phyloP scores from a whole-genome alignment of 2,797 vertebrate genomes.

The Diplodus sargus region DNA sequence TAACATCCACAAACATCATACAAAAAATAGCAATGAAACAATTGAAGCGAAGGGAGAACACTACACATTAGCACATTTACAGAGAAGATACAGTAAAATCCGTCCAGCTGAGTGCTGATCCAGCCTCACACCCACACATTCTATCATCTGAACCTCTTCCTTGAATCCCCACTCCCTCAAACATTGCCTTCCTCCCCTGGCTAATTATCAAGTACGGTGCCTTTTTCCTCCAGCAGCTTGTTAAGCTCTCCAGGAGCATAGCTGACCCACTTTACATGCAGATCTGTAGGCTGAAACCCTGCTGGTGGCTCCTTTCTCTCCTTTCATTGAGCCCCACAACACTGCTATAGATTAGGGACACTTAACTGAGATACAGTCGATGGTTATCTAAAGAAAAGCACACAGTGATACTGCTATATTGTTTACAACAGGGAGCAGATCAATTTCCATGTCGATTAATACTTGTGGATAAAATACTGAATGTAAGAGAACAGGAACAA shows the following conservation, averaged over 20 bases:
- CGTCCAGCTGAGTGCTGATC: conserved; percentile 39
- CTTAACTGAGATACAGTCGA: conserved; percentile 32
- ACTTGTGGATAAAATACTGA: not conserved
- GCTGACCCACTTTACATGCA: conserved; percentile 86
- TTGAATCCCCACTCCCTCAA: conserved; percentile 44
- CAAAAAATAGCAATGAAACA: not conserved
- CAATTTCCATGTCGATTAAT: not conserved
- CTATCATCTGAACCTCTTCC: conserved; percentile 60
- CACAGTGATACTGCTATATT: conserved; percentile 1
- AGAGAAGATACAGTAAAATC: conserved; percentile 19
- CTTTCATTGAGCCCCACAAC: conserved; percentile 40
- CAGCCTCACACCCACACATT: conserved; percentile 64
- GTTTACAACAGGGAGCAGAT: conserved; percentile 31
- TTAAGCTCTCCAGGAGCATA: conserved; percentile 82
- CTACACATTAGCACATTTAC: not conserved
- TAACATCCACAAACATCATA: not conserved
- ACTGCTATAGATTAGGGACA: conserved; percentile 37
- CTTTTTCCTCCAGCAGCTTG: conserved; percentile 81
- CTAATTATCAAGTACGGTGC: conserved; percentile 82
- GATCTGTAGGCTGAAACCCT: conserved; percentile 71
- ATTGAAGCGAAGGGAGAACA: not conserved
- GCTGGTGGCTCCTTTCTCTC: conserved; percentile 59
- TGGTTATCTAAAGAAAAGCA: not conserved
- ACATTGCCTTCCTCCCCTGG: conserved; percentile 68
- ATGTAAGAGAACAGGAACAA: not conserved